phyloP scores from a whole-genome alignment of 2,113 vertebrate species.

The Trematocara nigrifrons region DNA sequence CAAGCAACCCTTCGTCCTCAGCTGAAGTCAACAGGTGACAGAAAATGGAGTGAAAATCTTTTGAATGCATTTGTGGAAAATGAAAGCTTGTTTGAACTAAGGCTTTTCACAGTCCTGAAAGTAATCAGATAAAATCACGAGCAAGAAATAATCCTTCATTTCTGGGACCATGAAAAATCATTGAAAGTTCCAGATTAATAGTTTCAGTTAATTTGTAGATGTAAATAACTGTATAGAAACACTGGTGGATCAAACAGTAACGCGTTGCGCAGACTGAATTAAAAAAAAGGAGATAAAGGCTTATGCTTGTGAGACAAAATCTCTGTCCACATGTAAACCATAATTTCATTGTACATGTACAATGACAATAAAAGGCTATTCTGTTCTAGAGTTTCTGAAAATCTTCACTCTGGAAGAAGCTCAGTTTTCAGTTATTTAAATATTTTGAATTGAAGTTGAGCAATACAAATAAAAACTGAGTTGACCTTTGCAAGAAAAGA shows the following conservation, averaged over 20 bases:
- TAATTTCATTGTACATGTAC: not conserved
- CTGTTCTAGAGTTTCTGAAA: not conserved
- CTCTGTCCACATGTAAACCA: not conserved
- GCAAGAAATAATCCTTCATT: not conserved
- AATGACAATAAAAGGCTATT: not conserved
- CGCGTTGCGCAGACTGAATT: not conserved
- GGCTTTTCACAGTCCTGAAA: not conserved
- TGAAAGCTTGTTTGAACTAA: not conserved
- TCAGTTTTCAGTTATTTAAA: not conserved
- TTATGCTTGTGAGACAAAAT: not conserved
- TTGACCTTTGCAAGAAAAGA: not conserved
- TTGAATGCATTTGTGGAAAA: not conserved
- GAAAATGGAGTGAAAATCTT: not conserved
- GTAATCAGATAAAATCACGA: not conserved
- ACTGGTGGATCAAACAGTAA: not conserved
- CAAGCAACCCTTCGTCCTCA: conserved; percentile 2
- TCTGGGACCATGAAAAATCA: not conserved
- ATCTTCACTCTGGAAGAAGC: not conserved
- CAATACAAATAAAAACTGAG: not conserved
- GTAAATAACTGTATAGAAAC: not conserved
- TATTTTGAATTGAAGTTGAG: not conserved
- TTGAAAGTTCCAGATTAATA: not conserved
- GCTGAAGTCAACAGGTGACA: not conserved
- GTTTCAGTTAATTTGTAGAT: not conserved
- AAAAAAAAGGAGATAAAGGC: not conserved